Evolutionary conservation across 2,888 invertebrate species (phyloP).

Genomic region (Calameuta idolon): DNA sequence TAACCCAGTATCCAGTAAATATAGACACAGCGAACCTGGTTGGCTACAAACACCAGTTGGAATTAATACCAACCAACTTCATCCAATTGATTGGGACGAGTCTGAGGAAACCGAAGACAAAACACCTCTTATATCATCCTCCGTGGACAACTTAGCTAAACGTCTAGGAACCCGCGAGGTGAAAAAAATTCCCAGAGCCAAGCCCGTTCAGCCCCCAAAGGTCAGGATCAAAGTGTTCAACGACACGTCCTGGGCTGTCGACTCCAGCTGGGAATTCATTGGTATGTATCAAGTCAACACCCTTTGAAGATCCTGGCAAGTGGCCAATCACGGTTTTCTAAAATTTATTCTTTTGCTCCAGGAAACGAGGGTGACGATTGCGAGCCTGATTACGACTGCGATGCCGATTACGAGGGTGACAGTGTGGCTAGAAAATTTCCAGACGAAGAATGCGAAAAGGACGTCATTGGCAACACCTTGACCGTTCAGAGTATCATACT

Average conservation of each 20-base stretch:
- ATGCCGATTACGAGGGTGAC: constrained; percentile 68
- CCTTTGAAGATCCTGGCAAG: constrained; percentile 1
- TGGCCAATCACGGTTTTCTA: neutral
- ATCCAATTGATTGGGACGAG: constrained; percentile 64
- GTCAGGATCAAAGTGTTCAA: constrained; percentile 67
- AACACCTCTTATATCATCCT: constrained; percentile 72
- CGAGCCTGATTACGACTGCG: constrained; percentile 70
- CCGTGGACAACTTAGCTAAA: constrained; percentile 75
- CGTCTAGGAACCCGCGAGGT: constrained; percentile 62
- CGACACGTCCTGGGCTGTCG: constrained; percentile 81
- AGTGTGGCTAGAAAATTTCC: constrained; percentile 66
- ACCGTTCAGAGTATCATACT: constrained; percentile 85
- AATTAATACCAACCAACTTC: constrained; percentile 45
- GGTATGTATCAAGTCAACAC: constrained; percentile 69
- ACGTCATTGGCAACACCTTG: constrained; percentile 72
- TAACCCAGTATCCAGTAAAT: constrained; percentile 57
- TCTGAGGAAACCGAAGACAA: constrained; percentile 60
- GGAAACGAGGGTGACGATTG: constrained; percentile 71
- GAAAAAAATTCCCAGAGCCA: constrained; percentile 71
- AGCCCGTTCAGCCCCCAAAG: constrained; percentile 80
- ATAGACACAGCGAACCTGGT: constrained; percentile 63
- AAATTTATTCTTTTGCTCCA: constrained; percentile 40
- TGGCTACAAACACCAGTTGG: constrained; percentile 54
- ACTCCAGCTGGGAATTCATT: constrained; percentile 92
- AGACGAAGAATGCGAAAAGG: constrained; percentile 60